A percentile compares a stretch with the other conserved stretches of the same genome.
Conservation (phyloP, 2,797 vertebrate species). For the Leptoclinus maculatus region DNA sequence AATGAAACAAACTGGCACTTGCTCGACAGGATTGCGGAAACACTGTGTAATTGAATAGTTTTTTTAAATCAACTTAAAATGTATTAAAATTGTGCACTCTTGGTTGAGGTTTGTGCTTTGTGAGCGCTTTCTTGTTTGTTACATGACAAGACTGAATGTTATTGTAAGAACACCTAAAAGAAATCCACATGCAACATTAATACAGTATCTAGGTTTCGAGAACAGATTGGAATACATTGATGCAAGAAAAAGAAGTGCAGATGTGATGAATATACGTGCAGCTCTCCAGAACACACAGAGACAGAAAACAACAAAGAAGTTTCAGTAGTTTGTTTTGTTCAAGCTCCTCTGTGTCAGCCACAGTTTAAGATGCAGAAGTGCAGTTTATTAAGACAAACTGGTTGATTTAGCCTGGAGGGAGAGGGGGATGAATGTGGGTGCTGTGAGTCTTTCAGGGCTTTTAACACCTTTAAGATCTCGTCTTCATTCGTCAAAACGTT, state of each 20-base stretch:
- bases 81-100: neutral
- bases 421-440: no score
- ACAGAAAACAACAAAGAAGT: neutral
- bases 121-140: neutral
- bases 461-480: neutral
- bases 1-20: neutral
- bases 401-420: neutral
- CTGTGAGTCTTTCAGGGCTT: neutral
- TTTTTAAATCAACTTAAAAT: neutral
- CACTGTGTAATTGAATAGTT: neutral
- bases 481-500: neutral
- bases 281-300: neutral
- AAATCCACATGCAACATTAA: neutral
- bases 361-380: no score
- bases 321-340: neutral
- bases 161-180: neutral
- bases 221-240: neutral
- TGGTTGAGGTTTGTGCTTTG: neutral
- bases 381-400: no score
- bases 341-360: no score
- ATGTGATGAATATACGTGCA: no score
- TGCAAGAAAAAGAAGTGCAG: no score
- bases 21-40: no score
- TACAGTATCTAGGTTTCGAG: neutral
- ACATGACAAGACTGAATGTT: neutral